phyloP scores from a whole-genome alignment of 1,140 invertebrate genomes.

The Tetramorium parvispinum region DNA sequence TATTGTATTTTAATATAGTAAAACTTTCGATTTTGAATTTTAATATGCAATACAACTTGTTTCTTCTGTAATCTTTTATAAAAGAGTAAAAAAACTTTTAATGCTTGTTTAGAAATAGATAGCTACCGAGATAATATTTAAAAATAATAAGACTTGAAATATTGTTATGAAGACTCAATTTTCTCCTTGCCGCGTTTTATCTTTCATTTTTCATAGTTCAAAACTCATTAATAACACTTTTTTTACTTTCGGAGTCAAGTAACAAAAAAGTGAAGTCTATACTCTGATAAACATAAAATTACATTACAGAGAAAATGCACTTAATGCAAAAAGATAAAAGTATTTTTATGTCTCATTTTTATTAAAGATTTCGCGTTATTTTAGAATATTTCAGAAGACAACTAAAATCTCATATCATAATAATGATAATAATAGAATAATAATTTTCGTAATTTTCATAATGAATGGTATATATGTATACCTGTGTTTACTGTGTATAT shows the following conservation, averaged over 20 bases:
- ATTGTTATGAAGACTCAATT: neutral
- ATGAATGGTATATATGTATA: too few species aligned
- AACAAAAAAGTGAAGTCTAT: slow-evolving; percentile 7
- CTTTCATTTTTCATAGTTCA: neutral
- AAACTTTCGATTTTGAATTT: neutral
- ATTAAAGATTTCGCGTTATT: neutral
- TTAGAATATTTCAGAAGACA: neutral
- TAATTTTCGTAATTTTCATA: neutral
- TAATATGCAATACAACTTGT: neutral
- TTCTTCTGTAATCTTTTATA: neutral
- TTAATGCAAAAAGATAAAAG: neutral
- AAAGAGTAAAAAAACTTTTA: neutral
- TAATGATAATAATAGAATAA: too few species aligned
- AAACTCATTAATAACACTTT: slow-evolving; percentile 25
- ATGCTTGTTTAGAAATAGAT: neutral
- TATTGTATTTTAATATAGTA: neutral
- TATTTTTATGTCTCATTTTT: slow-evolving; percentile 3
- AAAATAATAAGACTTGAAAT: neutral
- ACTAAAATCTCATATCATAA: slow-evolving; percentile 4
- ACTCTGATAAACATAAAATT: neutral
- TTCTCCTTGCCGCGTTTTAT: neutral
- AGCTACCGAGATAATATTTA: neutral
- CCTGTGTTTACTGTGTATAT: too few species aligned
- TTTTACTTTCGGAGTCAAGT: slow-evolving; percentile 11
- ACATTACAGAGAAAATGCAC: slow-evolving; percentile 9